Percentiles rank a stretch among this genome's conserved stretches.
phyloP scores from a whole-genome alignment of 2,113 vertebrate genomes.

The Tinamus guttatus region DNA sequence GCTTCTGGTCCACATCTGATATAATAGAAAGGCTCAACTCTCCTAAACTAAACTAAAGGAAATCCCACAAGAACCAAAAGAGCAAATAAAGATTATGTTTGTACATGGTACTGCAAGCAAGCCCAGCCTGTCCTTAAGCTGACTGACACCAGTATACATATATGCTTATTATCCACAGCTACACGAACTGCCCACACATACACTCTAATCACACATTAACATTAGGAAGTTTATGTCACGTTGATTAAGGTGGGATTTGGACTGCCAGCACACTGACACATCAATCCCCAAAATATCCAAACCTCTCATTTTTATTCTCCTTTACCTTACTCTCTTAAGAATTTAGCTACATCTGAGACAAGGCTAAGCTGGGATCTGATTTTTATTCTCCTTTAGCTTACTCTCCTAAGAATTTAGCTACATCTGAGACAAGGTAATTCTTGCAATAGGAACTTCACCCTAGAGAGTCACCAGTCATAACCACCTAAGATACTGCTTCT shows the following conservation, averaged over 20 bases:
- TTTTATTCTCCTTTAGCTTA: neutral
- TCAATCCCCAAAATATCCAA: neutral
- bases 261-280: neutral
- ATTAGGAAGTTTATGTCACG: neutral
- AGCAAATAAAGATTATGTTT: rapidly evolving
- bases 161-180: neutral
- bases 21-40: neutral
- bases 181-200: neutral
- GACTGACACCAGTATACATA: neutral
- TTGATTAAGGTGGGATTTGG: neutral
- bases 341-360: neutral
- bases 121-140: neutral
- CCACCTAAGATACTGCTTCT: neutral
- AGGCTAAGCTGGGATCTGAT: no score
- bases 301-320: neutral
- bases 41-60: neutral
- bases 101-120: rapidly evolving
- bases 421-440: neutral
- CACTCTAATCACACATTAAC: neutral
- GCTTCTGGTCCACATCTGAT: neutral
- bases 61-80: neutral
- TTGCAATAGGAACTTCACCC: neutral
- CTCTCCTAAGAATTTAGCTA: neutral
- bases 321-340: neutral
- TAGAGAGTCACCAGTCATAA: neutral